Conservation (phyloP, 2,888 invertebrate genomes). For the Bombylius discolor region DNA sequence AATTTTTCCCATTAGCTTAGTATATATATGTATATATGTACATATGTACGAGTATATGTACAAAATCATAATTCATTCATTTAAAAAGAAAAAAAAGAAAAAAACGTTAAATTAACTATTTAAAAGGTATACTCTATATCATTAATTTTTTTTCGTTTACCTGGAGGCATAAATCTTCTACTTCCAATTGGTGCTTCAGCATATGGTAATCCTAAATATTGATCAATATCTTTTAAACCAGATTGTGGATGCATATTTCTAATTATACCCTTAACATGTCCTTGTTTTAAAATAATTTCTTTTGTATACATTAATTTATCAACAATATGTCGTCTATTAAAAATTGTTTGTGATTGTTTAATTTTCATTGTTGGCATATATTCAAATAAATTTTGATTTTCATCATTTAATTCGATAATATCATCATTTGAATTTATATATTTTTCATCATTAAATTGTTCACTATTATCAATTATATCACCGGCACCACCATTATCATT, state of each 20-base stretch:
- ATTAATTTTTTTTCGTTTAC: slow-evolving; percentile 27
- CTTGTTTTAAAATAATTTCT: slow-evolving; percentile 53
- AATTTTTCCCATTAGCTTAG: too few species aligned
- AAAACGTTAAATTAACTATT: too few species aligned
- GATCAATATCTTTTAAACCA: slow-evolving; percentile 52
- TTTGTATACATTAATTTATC: slow-evolving; percentile 40
- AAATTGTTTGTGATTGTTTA: slow-evolving; percentile 14
- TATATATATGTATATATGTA: too few species aligned
- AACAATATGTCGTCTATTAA: slow-evolving; percentile 31
- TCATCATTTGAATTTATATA: too few species aligned
- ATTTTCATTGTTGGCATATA: not conserved
- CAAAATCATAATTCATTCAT: too few species aligned
- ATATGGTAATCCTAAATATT: slow-evolving; percentile 68
- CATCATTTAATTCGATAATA: not conserved
- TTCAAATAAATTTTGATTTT: not conserved
- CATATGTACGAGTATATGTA: too few species aligned
- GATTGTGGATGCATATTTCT: slow-evolving; percentile 47
- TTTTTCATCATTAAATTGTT: not conserved
- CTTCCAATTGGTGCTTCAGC: slow-evolving; percentile 64
- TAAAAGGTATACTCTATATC: too few species aligned
- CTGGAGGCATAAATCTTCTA: slow-evolving; percentile 75
- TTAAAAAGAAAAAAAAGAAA: too few species aligned
- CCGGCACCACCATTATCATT: not conserved
- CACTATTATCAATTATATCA: not conserved
- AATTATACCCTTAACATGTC: slow-evolving; percentile 52